These are phyloP conservation scores for Zygaena filipendulae DNA, from an alignment of 2,888 invertebrate genomes.

Conservation along the genomic window DNA sequence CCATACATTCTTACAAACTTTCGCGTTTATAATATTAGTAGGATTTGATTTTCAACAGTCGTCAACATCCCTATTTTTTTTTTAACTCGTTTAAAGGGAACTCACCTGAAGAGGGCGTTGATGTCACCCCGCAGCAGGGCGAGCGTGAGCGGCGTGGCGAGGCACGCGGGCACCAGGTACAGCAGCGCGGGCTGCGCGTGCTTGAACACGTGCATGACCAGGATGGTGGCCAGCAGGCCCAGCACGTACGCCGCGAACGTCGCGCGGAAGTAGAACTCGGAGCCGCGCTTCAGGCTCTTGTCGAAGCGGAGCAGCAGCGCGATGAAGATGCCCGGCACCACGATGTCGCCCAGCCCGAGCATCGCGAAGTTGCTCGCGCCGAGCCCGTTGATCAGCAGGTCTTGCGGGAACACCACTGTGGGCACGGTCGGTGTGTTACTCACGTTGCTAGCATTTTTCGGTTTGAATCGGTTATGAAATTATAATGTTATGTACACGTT, in stretches of 20 bases:
- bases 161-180: conserved; percentile 96
- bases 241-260: conserved; percentile 94
- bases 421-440: conserved; percentile 12
- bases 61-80: too few species aligned
- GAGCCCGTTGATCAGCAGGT: conserved; percentile 92
- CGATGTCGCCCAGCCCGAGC: conserved; percentile 98
- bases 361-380: conserved; percentile 96
- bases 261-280: conserved; percentile 71
- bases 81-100: conserved; percentile 27
- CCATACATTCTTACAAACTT: too few species aligned
- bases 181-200: conserved; percentile 98
- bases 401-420: conserved; percentile 97
- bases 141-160: conserved; percentile 88
- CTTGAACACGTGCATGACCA: conserved; percentile 98
- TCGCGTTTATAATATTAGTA: too few species aligned
- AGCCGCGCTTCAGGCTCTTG: conserved; percentile 83
- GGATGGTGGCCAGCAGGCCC: conserved; percentile 93
- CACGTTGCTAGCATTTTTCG: neutral
- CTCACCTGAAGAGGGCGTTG: conserved; percentile 89
- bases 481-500: too few species aligned
- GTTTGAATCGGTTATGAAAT: neutral
- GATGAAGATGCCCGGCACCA: conserved; percentile 99
- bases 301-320: conserved; percentile 96
- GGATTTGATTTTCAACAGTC: too few species aligned
- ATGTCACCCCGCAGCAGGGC: conserved; percentile 92